Percentiles rank a stretch among this genome's conserved stretches.
Evolutionary conservation across 2,888 invertebrate species (phyloP).

Genomic region (Dinocampus coccinellae): DNA sequence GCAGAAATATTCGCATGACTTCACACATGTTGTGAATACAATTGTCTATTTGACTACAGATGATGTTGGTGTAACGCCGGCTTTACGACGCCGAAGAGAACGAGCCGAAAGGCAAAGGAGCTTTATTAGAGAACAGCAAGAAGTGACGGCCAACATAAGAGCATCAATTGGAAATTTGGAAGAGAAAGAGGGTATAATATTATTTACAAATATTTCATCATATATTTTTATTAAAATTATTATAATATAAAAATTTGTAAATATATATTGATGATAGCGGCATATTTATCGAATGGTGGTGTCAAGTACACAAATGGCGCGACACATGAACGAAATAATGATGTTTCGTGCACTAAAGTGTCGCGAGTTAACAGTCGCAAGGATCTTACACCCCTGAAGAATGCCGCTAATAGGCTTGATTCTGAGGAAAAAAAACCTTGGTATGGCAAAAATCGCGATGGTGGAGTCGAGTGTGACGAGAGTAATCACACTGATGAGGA

Average conservation of each 20-base stretch:
- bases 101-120: slow-evolving; percentile 87
- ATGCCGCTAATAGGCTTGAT: slow-evolving; percentile 73
- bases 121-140: slow-evolving; percentile 86
- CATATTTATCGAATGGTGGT: slow-evolving; percentile 58
- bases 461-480: slow-evolving; percentile 73
- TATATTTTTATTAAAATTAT: slow-evolving; percentile 6
- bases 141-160: slow-evolving; percentile 73
- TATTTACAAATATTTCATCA: neutral
- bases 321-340: slow-evolving; percentile 60
- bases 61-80: slow-evolving; percentile 85
- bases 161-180: slow-evolving; percentile 65
- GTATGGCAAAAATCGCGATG: slow-evolving; percentile 72
- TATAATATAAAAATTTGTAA: neutral
- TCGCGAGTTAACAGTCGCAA: slow-evolving; percentile 69
- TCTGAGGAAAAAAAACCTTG: slow-evolving; percentile 71
- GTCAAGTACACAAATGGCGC: slow-evolving; percentile 63
- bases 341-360: slow-evolving; percentile 64
- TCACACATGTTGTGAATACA: neutral
- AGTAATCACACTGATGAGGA: slow-evolving; percentile 71
- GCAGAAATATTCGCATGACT: neutral
- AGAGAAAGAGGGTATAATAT: slow-evolving; percentile 60
- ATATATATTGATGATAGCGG: slow-evolving; percentile 45
- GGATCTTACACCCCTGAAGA: slow-evolving; percentile 72
- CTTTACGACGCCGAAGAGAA: slow-evolving; percentile 83
- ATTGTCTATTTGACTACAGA: slow-evolving; percentile 51